Conservation (phyloP, 2,113 vertebrate genomes). For the Plecotus auritus region DNA sequence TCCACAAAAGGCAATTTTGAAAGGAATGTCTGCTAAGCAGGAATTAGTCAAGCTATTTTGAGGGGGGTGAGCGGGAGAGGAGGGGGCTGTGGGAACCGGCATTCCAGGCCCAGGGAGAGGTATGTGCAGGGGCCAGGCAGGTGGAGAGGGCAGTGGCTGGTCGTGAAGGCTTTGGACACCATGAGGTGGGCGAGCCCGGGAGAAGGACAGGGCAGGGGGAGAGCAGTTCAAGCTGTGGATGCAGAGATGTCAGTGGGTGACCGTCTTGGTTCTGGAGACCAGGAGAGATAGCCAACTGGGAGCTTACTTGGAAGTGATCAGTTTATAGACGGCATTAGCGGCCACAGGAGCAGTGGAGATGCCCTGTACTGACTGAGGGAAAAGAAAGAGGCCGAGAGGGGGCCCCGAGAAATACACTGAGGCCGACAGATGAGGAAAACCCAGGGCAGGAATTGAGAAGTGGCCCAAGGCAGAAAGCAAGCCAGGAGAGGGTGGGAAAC, state of each 20-base stretch:
- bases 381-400: neutral
- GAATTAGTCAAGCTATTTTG: constrained; percentile 52
- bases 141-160: neutral
- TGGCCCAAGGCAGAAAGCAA: neutral
- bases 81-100: neutral
- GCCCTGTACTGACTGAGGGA: neutral
- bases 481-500: neutral
- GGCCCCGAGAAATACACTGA: neutral
- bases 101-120: constrained; percentile 29
- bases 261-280: neutral
- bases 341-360: neutral
- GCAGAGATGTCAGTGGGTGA: neutral
- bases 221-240: neutral
- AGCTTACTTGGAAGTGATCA: neutral
- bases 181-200: fast-evolving
- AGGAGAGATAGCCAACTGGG: neutral
- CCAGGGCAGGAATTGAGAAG: neutral
- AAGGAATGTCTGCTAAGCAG: constrained; percentile 61
- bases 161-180: neutral
- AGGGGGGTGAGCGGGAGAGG: neutral
- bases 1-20: constrained; percentile 67
- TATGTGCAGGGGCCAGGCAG: neutral
- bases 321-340: neutral
- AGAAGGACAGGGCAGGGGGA: neutral
- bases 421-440: neutral